These are phyloP conservation scores for Podabrus alpinus DNA, from an alignment of 2,888 invertebrate species.

Conservation along the genomic window DNA sequence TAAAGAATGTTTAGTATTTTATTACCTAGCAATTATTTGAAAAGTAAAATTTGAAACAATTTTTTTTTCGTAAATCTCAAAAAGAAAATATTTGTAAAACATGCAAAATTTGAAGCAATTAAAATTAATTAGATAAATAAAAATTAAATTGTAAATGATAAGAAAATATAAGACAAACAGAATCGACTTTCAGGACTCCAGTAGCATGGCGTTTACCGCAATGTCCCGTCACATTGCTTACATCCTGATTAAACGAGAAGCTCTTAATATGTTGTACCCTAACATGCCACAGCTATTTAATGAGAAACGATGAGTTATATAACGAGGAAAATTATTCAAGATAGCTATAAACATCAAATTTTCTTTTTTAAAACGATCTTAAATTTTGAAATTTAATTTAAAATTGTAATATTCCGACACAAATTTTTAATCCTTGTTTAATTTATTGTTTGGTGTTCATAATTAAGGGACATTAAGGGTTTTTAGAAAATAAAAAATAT, in stretches of 20 bases:
- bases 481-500: conserved; percentile 7
- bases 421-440: neutral
- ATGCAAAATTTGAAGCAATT: neutral
- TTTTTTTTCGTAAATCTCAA: neutral
- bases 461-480: neutral
- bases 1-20: no score
- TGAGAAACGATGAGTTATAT: conserved; percentile 25
- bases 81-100: neutral
- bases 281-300: conserved; percentile 20
- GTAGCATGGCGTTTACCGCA: conserved; percentile 43
- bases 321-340: conserved; percentile 21
- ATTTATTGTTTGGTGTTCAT: neutral
- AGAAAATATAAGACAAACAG: conserved; percentile 47
- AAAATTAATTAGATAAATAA: neutral
- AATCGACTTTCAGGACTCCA: conserved; percentile 43
- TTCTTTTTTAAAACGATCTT: neutral
- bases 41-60: neutral
- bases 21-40: no score
- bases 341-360: conserved; percentile 14
- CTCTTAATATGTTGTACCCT: conserved; percentile 39
- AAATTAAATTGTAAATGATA: neutral
- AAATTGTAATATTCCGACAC: neutral
- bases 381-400: neutral
- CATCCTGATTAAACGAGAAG: conserved; percentile 43
- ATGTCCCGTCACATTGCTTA: conserved; percentile 43